Conservation (phyloP, 2,888 invertebrate genomes). For the Oscheius sp. region DNA sequence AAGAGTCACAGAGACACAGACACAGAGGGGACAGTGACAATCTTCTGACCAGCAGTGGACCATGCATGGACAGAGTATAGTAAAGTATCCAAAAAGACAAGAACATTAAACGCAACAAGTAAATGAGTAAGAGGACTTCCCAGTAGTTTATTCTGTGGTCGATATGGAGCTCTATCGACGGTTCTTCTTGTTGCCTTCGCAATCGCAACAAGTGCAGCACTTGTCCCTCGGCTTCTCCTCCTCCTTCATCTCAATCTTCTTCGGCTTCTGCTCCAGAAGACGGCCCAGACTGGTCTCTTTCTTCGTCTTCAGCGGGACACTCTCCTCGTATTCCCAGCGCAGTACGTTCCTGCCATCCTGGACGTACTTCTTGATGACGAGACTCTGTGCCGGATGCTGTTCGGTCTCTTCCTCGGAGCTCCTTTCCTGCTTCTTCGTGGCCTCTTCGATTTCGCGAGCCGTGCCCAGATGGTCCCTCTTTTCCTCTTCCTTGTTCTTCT, state of each 20-base stretch:
- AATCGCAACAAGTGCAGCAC: slow-evolving; percentile 19
- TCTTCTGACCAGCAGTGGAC: no score
- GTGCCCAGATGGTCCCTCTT: background rate
- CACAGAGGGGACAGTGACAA: no score
- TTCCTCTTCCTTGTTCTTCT: slow-evolving; percentile 3
- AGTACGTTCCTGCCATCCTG: slow-evolving; percentile 19
- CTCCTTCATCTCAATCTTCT: background rate
- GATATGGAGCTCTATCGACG: background rate
- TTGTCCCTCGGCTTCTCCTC: background rate
- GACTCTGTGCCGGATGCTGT: slow-evolving; percentile 16
- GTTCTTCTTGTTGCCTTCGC: slow-evolving; percentile 16
- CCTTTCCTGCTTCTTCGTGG: background rate
- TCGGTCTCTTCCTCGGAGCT: background rate
- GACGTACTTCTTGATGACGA: slow-evolving; percentile 25
- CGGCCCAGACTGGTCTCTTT: background rate
- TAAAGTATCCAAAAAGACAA: no score
- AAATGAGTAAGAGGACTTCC: background rate
- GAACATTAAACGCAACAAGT: no score
- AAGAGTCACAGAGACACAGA: no score
- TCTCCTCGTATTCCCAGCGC: slow-evolving; percentile 30
- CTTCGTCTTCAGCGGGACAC: background rate
- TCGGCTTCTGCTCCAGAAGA: slow-evolving; percentile 14
- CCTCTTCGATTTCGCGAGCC: background rate
- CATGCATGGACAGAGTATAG: no score
- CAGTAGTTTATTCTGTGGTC: background rate